These are phyloP conservation scores for Phortica okadai DNA, from an alignment of 2,888 invertebrate species.

Conservation along the genomic window DNA sequence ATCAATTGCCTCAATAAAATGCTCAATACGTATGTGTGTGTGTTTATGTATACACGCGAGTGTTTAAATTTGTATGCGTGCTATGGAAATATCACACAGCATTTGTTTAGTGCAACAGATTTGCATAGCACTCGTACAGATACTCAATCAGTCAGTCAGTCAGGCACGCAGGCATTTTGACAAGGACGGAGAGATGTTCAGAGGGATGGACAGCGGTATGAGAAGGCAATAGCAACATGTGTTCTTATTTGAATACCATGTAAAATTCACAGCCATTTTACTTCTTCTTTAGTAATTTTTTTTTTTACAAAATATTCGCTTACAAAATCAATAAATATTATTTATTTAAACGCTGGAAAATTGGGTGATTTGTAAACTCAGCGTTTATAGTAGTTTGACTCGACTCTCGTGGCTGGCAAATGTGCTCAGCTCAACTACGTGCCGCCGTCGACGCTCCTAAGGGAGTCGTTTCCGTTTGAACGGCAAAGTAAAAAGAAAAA, in stretches of 20 bases:
- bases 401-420: not conserved
- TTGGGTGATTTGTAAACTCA: slow-evolving; percentile 20
- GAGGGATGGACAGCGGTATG: not conserved
- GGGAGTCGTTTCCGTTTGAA: no score
- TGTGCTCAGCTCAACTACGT: not conserved
- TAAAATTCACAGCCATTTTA: not conserved
- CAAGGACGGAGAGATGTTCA: no score
- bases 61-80: not conserved
- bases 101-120: slow-evolving; percentile 19
- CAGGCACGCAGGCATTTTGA: not conserved
- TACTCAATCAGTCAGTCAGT: not conserved
- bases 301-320: not conserved
- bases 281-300: not conserved
- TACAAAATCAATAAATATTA: slow-evolving; percentile 26
- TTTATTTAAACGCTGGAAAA: slow-evolving; percentile 13
- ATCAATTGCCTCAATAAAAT: not conserved
- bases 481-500: no score
- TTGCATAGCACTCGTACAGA: not conserved
- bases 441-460: not conserved
- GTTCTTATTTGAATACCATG: not conserved
- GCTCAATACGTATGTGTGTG: not conserved
- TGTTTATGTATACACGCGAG: no score
- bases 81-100: not conserved
- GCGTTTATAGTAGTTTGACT: not conserved
- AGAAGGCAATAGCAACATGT: slow-evolving; percentile 23